Evolutionary conservation across 1,140 invertebrate species (phyloP).

Genomic region (Paraescarpia echinospica): DNA sequence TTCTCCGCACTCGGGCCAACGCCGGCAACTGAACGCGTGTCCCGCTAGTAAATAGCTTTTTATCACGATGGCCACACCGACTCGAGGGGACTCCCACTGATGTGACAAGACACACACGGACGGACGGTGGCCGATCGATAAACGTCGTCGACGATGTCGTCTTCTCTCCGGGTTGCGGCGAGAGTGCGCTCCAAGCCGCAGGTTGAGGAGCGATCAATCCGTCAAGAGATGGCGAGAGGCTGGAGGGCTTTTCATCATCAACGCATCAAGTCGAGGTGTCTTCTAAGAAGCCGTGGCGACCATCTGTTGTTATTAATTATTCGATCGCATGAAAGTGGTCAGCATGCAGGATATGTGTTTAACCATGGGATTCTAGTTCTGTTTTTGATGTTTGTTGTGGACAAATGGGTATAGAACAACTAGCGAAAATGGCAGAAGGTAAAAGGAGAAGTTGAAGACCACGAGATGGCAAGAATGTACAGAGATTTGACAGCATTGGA

Average conservation of each 20-base stretch:
- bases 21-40: background rate
- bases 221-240: background rate
- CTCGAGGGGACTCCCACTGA: background rate
- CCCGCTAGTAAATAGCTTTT: background rate
- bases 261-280: background rate
- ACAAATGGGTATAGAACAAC: background rate
- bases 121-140: background rate
- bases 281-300: background rate
- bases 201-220: background rate
- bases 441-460: no score
- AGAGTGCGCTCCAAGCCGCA: background rate
- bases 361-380: background rate
- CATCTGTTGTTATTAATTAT: background rate
- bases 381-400: background rate
- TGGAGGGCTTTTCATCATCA: background rate
- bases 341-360: background rate
- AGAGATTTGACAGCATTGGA: no score
- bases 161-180: background rate
- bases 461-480: no score
- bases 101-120: background rate
- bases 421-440: no score
- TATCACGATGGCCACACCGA: background rate
- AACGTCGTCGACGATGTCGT: background rate
- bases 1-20: background rate
- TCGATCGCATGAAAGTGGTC: background rate